Percentiles rank a stretch among this genome's conserved stretches.
These are phyloP conservation scores for Drosophila mayaguana DNA, from an alignment of 2,888 invertebrate species.

Conservation along the genomic window DNA sequence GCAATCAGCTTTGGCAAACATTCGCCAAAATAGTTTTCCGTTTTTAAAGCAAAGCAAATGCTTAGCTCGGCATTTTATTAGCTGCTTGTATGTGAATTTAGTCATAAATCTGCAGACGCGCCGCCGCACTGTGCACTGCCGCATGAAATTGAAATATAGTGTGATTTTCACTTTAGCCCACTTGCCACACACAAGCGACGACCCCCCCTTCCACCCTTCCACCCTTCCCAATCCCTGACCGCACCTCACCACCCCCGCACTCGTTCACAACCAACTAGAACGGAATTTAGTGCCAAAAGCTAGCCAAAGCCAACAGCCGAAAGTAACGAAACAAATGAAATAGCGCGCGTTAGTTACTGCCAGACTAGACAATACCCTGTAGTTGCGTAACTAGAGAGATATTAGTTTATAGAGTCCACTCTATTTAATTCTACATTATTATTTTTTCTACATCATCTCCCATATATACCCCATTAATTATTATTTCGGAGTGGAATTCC, in stretches of 20 bases:
- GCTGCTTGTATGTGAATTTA: slow-evolving; percentile 77
- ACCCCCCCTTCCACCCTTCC: too few relatives aligned
- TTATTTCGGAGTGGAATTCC: background rate
- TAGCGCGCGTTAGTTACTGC: background rate
- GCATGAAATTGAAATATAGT: slow-evolving; percentile 81
- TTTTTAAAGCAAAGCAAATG: slow-evolving; percentile 66
- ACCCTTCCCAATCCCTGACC: too few relatives aligned
- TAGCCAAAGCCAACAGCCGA: slow-evolving; percentile 45
- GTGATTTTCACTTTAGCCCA: slow-evolving; percentile 75
- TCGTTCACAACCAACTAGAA: slow-evolving; percentile 37
- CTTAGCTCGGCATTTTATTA: slow-evolving; percentile 77
- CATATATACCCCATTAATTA: background rate
- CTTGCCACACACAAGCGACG: slow-evolving; percentile 1
- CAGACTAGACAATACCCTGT: slow-evolving; percentile 40
- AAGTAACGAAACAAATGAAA: slow-evolving; percentile 33
- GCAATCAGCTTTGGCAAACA: slow-evolving; percentile 75
- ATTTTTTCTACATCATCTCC: background rate
- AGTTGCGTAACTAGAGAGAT: background rate
- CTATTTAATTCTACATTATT: background rate
- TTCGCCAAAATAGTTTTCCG: slow-evolving; percentile 72
- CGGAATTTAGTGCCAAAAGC: slow-evolving; percentile 68
- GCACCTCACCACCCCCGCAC: too few relatives aligned
- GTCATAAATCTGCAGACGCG: slow-evolving; percentile 75
- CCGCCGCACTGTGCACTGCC: slow-evolving; percentile 71
- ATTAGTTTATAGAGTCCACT: background rate